Conservation (phyloP, 1,140 invertebrate species). For the Potamilus streckersoni region DNA sequence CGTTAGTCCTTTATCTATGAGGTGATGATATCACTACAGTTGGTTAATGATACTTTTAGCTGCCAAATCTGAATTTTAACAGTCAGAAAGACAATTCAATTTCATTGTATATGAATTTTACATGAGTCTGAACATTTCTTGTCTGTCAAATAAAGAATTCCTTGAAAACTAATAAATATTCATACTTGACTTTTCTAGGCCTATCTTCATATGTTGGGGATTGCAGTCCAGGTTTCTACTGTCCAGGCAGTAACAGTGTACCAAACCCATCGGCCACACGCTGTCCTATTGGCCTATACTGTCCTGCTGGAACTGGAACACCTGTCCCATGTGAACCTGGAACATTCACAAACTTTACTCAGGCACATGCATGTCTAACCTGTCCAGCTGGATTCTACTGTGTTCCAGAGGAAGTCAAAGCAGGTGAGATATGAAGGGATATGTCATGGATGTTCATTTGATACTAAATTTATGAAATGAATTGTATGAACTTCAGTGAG, state of each 20-base stretch:
- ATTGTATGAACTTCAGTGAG: no score
- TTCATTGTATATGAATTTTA: no score
- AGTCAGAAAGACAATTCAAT: no score
- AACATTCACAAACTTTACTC: slow-evolving; percentile 56
- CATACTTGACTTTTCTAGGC: slow-evolving; percentile 36
- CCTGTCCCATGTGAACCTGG: slow-evolving; percentile 58
- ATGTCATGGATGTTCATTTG: no score
- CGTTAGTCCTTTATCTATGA: no score
- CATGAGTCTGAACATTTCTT: no score
- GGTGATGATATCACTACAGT: no score
- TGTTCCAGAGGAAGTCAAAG: slow-evolving; percentile 62
- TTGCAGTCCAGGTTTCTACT: slow-evolving; percentile 62
- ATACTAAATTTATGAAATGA: no score
- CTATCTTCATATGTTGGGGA: slow-evolving; percentile 45
- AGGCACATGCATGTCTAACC: slow-evolving; percentile 44
- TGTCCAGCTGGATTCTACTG: slow-evolving; percentile 63
- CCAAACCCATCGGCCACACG: slow-evolving; percentile 52
- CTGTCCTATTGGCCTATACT: slow-evolving; percentile 62
- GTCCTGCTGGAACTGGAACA: slow-evolving; percentile 49
- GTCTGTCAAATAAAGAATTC: no score
- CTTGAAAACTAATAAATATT: no score
- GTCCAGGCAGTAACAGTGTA: slow-evolving; percentile 53
- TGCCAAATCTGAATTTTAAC: no score
- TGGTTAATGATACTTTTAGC: no score
- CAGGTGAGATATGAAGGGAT: slow-evolving; percentile 34